A percentile compares a stretch with the other conserved stretches of the same genome.
These are phyloP conservation scores for Heterohyrax brucei DNA, from an alignment of 2,797 vertebrate species.

Conservation along the genomic window DNA sequence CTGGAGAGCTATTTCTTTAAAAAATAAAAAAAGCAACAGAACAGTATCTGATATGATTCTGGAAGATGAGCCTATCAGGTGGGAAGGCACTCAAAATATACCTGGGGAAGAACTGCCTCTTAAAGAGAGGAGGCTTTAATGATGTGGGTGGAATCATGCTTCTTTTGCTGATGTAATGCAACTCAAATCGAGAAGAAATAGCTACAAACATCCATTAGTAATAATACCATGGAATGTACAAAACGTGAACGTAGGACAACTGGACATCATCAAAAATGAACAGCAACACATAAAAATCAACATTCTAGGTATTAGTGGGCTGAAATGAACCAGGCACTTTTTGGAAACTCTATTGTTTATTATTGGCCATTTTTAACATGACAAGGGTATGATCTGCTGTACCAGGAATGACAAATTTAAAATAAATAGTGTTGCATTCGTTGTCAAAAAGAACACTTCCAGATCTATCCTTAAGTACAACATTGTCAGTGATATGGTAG, in stretches of 20 bases:
- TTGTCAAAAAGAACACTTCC: no score
- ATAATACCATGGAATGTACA: not conserved
- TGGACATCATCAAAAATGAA: not conserved
- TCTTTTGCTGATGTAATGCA: not conserved
- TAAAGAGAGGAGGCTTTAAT: not conserved
- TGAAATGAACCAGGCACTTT: not conserved
- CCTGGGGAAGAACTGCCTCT: not conserved
- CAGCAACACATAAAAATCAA: no score
- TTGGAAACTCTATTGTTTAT: no score
- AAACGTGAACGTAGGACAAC: not conserved
- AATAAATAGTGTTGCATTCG: no score
- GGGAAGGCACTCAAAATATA: not conserved
- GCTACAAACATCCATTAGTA: not conserved
- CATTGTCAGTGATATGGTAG: no score
- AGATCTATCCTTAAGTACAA: no score
- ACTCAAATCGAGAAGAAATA: not conserved
- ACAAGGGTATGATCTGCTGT: no score
- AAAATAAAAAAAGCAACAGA: not conserved
- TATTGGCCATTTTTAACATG: not conserved
- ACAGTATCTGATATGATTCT: not conserved
- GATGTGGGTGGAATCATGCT: not conserved
- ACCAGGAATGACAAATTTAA: no score
- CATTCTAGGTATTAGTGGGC: not conserved
- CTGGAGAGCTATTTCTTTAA: not conserved
- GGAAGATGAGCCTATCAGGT: not conserved